Conservation (phyloP, 2,888 invertebrate genomes). For the Polyommatus iphigenia region DNA sequence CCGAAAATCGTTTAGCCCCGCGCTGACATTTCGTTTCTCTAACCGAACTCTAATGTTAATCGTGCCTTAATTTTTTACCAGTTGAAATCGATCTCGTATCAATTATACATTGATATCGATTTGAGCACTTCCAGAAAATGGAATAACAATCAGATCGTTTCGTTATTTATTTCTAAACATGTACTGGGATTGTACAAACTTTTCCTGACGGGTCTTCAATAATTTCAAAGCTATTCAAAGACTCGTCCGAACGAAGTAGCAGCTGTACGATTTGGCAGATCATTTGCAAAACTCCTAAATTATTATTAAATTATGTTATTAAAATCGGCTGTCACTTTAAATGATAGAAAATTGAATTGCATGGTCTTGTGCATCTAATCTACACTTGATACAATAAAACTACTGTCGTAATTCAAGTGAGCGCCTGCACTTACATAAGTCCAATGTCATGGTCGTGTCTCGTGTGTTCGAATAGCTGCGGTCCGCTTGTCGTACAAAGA, state of each 20-base stretch:
- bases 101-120: not conserved
- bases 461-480: no score
- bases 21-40: not conserved
- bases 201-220: not conserved
- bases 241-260: not conserved
- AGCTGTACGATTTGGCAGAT: not conserved
- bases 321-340: not conserved
- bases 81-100: not conserved
- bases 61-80: not conserved
- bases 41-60: not conserved
- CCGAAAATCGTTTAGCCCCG: not conserved
- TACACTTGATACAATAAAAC: no score
- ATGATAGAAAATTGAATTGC: not conserved
- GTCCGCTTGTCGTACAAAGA: no score
- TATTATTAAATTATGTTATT: not conserved
- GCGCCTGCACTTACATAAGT: not conserved
- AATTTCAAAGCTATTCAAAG: not conserved
- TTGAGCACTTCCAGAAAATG: not conserved
- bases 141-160: not conserved
- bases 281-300: not conserved
- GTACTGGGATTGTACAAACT: not conserved
- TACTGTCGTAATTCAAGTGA: no score
- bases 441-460: not conserved
- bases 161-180: not conserved
- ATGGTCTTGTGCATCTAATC: no score